These are phyloP conservation scores for Nesogale talazaci DNA, from an alignment of 2,113 vertebrate species.

Conservation along the genomic window DNA sequence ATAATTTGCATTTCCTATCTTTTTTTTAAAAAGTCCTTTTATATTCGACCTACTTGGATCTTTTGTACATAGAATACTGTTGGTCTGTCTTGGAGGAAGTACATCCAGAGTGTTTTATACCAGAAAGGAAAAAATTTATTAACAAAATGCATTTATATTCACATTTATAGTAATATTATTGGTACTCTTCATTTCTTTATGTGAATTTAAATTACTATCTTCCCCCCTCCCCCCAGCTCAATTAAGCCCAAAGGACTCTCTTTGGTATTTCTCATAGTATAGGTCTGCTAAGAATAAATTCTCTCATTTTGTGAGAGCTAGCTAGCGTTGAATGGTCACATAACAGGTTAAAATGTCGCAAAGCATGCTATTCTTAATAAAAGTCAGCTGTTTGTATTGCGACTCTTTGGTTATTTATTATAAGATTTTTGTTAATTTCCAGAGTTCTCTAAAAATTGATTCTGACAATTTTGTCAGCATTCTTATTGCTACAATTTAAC, in stretches of 20 bases:
- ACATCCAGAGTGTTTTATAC: too few relatives aligned
- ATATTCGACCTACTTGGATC: too few relatives aligned
- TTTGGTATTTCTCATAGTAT: too few relatives aligned
- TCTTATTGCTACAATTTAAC: background rate
- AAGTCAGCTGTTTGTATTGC: background rate
- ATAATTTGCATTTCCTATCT: too few relatives aligned
- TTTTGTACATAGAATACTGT: too few relatives aligned
- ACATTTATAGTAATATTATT: background rate
- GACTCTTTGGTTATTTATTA: background rate
- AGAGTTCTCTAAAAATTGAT: conserved; percentile 3
- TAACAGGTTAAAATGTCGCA: background rate
- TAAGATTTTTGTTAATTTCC: background rate
- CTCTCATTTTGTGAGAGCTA: background rate
- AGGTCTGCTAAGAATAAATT: background rate
- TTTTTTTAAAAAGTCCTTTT: too few relatives aligned
- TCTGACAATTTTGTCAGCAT: conserved; percentile 5
- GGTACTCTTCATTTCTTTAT: background rate
- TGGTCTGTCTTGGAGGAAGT: too few relatives aligned
- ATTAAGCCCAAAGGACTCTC: background rate
- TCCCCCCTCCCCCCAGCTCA: background rate
- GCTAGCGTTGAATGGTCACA: background rate
- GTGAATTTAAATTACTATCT: background rate
- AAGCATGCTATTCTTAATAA: background rate
- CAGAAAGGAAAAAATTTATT: too few relatives aligned
- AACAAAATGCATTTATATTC: too few relatives aligned